Conservation (phyloP, 2,113 vertebrate species). For the Sula dactylatra region DNA sequence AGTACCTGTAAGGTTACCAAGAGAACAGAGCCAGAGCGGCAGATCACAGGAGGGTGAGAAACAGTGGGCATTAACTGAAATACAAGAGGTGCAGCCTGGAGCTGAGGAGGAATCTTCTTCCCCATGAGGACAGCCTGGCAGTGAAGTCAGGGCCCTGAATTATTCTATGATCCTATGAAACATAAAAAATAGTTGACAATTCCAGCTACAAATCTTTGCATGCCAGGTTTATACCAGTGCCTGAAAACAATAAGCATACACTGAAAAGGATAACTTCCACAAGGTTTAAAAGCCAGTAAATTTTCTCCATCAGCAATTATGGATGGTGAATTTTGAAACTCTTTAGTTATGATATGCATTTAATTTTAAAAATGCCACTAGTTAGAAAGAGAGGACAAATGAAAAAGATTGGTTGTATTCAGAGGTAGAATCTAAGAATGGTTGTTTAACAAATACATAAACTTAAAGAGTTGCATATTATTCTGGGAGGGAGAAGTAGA, state of each 20-base stretch:
- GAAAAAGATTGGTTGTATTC: background rate
- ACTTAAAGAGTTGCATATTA: background rate
- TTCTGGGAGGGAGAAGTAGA: background rate
- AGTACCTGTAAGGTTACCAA: background rate
- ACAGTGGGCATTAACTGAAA: background rate
- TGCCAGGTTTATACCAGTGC: background rate
- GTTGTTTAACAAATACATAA: background rate
- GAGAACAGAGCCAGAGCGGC: background rate
- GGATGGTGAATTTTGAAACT: background rate
- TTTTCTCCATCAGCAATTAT: background rate
- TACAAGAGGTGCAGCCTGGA: background rate
- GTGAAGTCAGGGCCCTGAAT: background rate
- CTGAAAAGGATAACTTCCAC: background rate
- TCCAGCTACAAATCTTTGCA: background rate
- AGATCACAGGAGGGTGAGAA: background rate
- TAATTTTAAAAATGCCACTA: background rate
- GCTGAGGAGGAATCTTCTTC: background rate
- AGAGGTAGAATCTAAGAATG: background rate
- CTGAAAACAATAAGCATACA: background rate
- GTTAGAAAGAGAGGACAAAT: background rate
- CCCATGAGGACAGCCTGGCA: background rate
- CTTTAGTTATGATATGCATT: background rate
- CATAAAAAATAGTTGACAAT: background rate
- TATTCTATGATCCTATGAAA: background rate
- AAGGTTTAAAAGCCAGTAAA: background rate